Conservation (phyloP, 2,888 invertebrate species). For the Clepsis dumicolana region DNA sequence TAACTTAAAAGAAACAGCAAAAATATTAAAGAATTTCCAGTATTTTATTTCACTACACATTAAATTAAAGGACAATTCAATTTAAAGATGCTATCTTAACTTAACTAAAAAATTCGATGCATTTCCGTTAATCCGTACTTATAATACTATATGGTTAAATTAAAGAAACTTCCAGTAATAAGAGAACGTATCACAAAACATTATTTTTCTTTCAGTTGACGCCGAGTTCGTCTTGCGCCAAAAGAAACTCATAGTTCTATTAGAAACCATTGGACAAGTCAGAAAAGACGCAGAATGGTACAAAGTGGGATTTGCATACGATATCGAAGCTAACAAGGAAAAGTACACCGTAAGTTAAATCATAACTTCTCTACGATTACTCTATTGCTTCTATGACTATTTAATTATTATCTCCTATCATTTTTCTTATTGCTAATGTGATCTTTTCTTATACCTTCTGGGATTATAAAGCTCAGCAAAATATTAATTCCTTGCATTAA, state of each 20-base stretch:
- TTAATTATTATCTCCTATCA: background rate
- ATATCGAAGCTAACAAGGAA: conserved; percentile 70
- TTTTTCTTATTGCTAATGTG: background rate
- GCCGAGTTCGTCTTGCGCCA: conserved; percentile 44
- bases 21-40: too few species aligned
- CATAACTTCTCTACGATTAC: background rate
- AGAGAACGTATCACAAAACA: background rate
- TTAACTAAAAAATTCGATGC: too few species aligned
- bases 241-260: conserved; percentile 43
- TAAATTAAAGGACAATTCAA: too few species aligned
- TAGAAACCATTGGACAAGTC: conserved; percentile 60
- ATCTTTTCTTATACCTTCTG: too few species aligned
- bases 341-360: conserved; percentile 68
- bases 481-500: too few species aligned
- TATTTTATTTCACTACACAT: too few species aligned
- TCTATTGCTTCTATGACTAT: background rate
- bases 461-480: too few species aligned
- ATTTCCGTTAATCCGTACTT: too few species aligned
- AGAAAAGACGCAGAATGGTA: conserved; percentile 68
- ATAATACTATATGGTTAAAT: too few species aligned
- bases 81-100: too few species aligned
- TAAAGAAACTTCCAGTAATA: too few species aligned
- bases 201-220: conserved; percentile 48
- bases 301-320: conserved; percentile 66
- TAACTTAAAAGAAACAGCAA: too few species aligned